A percentile compares a stretch with the other conserved stretches of the same genome.
Conservation (phyloP, 30 jellyfish, hydroid and myxozoan genomes). For the Mastigias papua region DNA sequence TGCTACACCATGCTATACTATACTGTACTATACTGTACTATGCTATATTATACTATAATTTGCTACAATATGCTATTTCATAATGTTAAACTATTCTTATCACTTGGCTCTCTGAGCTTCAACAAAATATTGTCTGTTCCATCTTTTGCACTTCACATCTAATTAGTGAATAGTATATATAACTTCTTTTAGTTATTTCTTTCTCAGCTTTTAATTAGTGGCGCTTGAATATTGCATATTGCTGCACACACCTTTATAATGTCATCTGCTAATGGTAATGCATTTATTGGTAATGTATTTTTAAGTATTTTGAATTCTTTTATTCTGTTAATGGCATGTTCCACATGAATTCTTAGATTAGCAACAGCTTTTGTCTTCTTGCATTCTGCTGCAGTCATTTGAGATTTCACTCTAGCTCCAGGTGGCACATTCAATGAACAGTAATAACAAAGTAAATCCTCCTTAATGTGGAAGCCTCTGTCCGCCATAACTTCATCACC, state of each 20-base stretch:
- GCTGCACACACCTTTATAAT: constrained; percentile 66
- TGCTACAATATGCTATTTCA: background rate
- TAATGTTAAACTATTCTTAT: background rate
- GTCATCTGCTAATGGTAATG: constrained; percentile 55
- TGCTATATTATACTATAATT: background rate
- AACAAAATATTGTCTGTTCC: background rate
- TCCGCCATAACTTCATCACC: constrained; percentile 73
- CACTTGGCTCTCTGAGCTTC: background rate
- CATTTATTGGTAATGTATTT: constrained; percentile 46
- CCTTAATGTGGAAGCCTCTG: constrained; percentile 58
- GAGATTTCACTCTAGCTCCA: constrained; percentile 64
- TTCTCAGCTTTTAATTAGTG: constrained; percentile 3
- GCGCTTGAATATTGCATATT: constrained; percentile 49
- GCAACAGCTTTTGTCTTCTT: constrained; percentile 56
- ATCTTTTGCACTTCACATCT: background rate
- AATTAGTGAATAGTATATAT: background rate
- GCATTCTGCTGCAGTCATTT: constrained; percentile 55
- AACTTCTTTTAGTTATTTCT: too few relatives aligned
- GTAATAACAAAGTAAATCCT: constrained; percentile 53
- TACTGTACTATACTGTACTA: background rate
- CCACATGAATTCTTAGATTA: constrained; percentile 48
- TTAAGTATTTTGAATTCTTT: constrained; percentile 30
- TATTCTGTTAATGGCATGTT: constrained; percentile 49
- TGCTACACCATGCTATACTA: constrained; percentile 6
- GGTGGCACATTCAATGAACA: constrained; percentile 63